Evolutionary conservation across 2,797 vertebrate species (phyloP).

Genomic region (Acrossocheilus fasciatus): DNA sequence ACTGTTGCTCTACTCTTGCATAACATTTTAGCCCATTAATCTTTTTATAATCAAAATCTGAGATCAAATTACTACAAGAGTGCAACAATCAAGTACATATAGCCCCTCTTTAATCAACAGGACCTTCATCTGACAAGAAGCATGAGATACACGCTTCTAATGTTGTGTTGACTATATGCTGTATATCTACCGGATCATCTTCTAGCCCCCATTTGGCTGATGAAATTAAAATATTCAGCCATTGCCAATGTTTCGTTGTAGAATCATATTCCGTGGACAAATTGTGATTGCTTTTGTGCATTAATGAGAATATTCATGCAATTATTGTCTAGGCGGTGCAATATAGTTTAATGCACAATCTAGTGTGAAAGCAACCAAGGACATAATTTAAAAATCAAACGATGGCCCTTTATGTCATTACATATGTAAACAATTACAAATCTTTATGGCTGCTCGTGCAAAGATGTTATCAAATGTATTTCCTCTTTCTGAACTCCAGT

Average conservation of each 20-base stretch:
- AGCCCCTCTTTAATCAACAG: slow-evolving; percentile 40
- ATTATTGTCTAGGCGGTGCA: not conserved
- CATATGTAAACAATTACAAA: slow-evolving; percentile 67
- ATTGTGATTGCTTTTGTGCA: slow-evolving; percentile 36
- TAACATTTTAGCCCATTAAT: slow-evolving; percentile 39
- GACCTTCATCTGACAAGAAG: slow-evolving; percentile 37
- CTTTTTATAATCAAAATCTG: slow-evolving; percentile 35
- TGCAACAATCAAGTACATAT: not conserved
- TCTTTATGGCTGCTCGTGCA: slow-evolving; percentile 67
- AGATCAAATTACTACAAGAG: slow-evolving; percentile 34
- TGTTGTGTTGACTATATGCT: slow-evolving; percentile 50
- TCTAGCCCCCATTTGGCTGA: slow-evolving; percentile 54
- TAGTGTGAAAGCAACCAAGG: not conserved
- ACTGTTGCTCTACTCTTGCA: not conserved
- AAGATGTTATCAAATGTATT: slow-evolving; percentile 63
- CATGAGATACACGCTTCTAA: slow-evolving; percentile 7
- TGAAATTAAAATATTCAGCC: slow-evolving; percentile 65
- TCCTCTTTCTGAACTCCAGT: slow-evolving; percentile 71
- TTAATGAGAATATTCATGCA: slow-evolving; percentile 28
- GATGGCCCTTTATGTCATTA: slow-evolving; percentile 63
- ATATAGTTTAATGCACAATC: slow-evolving; percentile 1
- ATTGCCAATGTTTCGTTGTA: slow-evolving; percentile 3
- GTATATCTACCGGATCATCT: slow-evolving; percentile 56
- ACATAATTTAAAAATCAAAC: slow-evolving; percentile 8
- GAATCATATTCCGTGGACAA: slow-evolving; percentile 18